Percentiles rank a stretch among this genome's conserved stretches.
Conservation (phyloP, 2,113 vertebrate species). For the Carlito syrichta region DNA sequence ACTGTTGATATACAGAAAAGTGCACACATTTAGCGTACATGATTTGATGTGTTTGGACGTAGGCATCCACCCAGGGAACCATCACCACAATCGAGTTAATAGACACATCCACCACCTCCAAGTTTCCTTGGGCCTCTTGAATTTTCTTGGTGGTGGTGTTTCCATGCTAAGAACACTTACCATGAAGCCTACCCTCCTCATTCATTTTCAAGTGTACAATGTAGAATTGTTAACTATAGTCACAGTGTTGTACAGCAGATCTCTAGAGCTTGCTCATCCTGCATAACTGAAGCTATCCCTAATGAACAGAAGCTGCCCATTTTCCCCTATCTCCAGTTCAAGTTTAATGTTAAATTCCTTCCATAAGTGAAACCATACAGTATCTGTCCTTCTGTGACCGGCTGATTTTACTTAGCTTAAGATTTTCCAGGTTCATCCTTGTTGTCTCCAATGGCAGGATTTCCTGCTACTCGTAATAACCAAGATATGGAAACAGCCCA, state of each 20-base stretch:
- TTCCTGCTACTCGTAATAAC: neutral
- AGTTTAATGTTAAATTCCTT: too few species aligned
- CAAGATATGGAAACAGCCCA: neutral
- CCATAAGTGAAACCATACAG: neutral
- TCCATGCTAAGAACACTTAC: neutral
- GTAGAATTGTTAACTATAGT: neutral
- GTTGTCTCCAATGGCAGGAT: neutral
- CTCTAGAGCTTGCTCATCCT: neutral
- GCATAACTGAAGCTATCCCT: neutral
- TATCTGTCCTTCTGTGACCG: neutral
- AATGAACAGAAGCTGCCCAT: neutral
- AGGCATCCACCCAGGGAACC: fast-evolving
- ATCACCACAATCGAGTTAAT: neutral
- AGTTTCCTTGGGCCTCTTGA: neutral
- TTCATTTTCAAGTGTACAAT: neutral
- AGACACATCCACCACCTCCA: too few species aligned
- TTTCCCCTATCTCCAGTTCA: neutral
- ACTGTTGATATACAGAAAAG: neutral
- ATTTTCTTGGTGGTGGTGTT: neutral
- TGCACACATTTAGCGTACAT: neutral
- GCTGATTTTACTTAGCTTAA: neutral
- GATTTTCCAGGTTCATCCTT: neutral
- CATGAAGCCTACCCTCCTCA: neutral
- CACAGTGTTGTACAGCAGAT: neutral
- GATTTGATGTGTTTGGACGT: neutral